A percentile compares a stretch with the other conserved stretches of the same genome.
Conservation (phyloP, 2,888 invertebrate species). For the Pyrocoelia pectoralis region DNA sequence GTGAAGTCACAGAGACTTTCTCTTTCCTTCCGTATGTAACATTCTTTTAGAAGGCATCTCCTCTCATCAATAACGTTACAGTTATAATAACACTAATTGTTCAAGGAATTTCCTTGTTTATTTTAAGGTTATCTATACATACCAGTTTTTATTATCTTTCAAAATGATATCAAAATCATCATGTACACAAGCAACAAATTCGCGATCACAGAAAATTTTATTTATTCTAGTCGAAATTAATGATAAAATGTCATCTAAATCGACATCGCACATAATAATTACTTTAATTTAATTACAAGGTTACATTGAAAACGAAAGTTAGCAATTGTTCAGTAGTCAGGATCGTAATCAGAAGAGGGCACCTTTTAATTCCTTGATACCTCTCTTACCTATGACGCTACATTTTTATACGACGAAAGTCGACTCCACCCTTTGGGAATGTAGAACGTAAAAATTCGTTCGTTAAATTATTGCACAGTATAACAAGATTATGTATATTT, state of each 20-base stretch:
- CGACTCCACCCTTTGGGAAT: no score
- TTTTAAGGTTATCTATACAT: slow-evolving; percentile 21
- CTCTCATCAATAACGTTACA: slow-evolving; percentile 19
- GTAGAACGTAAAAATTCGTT: no score
- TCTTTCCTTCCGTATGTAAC: slow-evolving; percentile 49
- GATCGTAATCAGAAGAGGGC: slow-evolving; percentile 8
- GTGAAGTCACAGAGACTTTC: slow-evolving; percentile 58
- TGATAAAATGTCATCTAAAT: slow-evolving; percentile 48
- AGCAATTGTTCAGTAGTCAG: slow-evolving; percentile 9
- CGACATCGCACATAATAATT: slow-evolving; percentile 46
- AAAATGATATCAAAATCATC: slow-evolving; percentile 49
- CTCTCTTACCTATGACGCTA: no score
- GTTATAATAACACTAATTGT: slow-evolving; percentile 16
- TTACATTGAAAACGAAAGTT: slow-evolving; percentile 26
- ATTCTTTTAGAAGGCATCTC: slow-evolving; percentile 24
- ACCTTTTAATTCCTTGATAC: neutral
- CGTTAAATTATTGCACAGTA: no score
- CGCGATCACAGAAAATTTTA: slow-evolving; percentile 51
- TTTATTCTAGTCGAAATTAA: slow-evolving; percentile 51
- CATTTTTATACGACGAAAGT: no score
- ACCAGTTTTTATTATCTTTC: slow-evolving; percentile 48
- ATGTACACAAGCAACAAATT: slow-evolving; percentile 50
- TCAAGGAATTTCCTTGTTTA: no score
- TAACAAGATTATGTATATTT: no score
- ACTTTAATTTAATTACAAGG: slow-evolving; percentile 8